Percentiles rank a stretch among this genome's conserved stretches.
These are phyloP conservation scores for Harpalus rubripes DNA, from an alignment of 2,888 invertebrate genomes.

Conservation along the genomic window DNA sequence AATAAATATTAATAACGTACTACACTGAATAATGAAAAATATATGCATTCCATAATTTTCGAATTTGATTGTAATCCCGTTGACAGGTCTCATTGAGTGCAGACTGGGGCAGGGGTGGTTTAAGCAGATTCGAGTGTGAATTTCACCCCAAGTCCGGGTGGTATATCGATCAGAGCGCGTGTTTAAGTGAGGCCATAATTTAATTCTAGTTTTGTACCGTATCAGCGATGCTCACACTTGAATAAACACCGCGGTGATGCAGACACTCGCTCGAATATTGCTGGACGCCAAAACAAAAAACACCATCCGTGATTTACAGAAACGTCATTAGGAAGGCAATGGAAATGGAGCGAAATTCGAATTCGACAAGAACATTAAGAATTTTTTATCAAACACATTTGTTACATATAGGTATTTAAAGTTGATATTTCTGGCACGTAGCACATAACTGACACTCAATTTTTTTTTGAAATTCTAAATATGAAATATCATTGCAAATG, in stretches of 20 bases:
- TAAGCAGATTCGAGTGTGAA: constrained; percentile 47
- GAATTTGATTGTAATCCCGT: neutral
- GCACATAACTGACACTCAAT: too few species aligned
- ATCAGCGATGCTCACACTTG: constrained; percentile 65
- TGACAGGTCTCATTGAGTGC: neutral
- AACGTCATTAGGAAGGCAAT: neutral
- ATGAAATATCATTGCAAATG: too few species aligned
- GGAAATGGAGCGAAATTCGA: neutral
- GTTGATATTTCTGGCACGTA: too few species aligned
- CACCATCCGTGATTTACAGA: neutral
- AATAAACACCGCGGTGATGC: constrained; percentile 55
- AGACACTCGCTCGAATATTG: constrained; percentile 57
- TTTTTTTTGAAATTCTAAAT: too few species aligned
- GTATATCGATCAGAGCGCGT: constrained; percentile 63
- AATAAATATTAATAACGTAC: neutral
- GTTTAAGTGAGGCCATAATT: constrained; percentile 67
- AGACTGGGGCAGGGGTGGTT: neutral
- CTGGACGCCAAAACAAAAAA: constrained; percentile 58
- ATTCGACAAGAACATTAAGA: neutral
- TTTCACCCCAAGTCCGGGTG: constrained; percentile 23
- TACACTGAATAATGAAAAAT: neutral
- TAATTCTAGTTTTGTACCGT: constrained; percentile 66
- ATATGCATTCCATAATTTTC: neutral
- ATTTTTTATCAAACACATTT: neutral
- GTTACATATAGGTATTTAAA: neutral